These are phyloP conservation scores for Diorhabda carinulata DNA, from an alignment of 1,140 invertebrate genomes.

Conservation along the genomic window DNA sequence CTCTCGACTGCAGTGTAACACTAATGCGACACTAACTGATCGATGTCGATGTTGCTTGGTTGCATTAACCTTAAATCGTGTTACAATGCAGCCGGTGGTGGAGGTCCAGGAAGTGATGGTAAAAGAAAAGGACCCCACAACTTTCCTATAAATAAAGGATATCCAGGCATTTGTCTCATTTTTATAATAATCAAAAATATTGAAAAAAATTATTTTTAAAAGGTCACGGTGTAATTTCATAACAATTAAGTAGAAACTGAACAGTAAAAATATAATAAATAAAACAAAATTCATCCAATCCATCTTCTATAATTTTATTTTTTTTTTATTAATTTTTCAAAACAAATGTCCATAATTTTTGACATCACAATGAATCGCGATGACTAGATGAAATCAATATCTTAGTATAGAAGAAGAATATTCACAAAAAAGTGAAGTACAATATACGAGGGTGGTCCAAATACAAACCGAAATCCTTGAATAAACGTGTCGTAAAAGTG, in stretches of 20 bases:
- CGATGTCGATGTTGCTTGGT: conserved; percentile 43
- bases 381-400: too few relatives aligned
- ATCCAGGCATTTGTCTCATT: background rate
- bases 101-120: conserved; percentile 27
- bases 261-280: background rate
- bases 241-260: background rate
- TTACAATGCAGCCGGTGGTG: conserved; percentile 47
- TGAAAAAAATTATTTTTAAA: background rate
- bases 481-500: background rate
- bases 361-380: too few relatives aligned
- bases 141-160: background rate
- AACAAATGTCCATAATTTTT: too few relatives aligned
- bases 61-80: conserved; percentile 40
- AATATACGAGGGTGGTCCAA: too few relatives aligned
- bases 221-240: background rate
- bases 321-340: too few relatives aligned
- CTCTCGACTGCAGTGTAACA: conserved; percentile 49
- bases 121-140: background rate
- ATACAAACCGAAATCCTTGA: too few relatives aligned
- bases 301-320: background rate
- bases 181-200: background rate
- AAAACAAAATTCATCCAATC: background rate
- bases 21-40: conserved; percentile 41
- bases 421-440: too few relatives aligned
- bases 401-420: too few relatives aligned